Base-by-base conservation (phyloP, 1,140 invertebrate genomes). In the Diabrotica virgifera region DNA sequence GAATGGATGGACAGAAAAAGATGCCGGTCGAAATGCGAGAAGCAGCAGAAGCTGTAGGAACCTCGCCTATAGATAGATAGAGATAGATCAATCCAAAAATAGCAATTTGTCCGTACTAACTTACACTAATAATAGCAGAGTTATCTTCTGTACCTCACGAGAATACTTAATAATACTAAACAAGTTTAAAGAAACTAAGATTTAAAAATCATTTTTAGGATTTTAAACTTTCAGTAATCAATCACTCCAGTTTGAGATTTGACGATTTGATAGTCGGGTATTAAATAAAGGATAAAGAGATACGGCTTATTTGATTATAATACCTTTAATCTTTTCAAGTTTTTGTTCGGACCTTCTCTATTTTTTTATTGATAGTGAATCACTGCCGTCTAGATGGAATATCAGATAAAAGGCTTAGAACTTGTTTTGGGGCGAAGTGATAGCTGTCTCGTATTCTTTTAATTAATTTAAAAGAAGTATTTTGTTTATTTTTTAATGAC, bases 221-320 rank as follows among this genome's bases (percentile, higher is more conserved):
- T 51, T 46, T 36, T 52, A 36, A 60, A 35, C 59, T 60, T 60
- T 60, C 59, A 60, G 59, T 38, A 51, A 60, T 60, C 59, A 60
- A 60, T 60, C 59, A 60, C 50, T 11, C 14, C 14, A 24, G 8
- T 14, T 14, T 38, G 9, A 24, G 59, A 60, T 60, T 52, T 14
- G 14, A 46, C 9, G n/a, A 46, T 11, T 13, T 12, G 57, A 59
- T 59, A 59, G 40, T 13, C 12, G 40, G 57, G 24, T 57, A 57
- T 57, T 57, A n/a, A 57, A 57, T 57, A 57, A 57, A 57, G 55
- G 37, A 57, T 57, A 36, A 57, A 35, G 24, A 46, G 40, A 6
- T 5, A 24, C 36, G 24, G 36, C n/a, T 57, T 36, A 36, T 36
- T 57, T 36, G 55, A 57, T 57, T 57, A 57, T 57, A 36, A 57